Base-by-base conservation (phyloP, 2,888 invertebrate genomes). In the Eristalinus aeneus region DNA sequence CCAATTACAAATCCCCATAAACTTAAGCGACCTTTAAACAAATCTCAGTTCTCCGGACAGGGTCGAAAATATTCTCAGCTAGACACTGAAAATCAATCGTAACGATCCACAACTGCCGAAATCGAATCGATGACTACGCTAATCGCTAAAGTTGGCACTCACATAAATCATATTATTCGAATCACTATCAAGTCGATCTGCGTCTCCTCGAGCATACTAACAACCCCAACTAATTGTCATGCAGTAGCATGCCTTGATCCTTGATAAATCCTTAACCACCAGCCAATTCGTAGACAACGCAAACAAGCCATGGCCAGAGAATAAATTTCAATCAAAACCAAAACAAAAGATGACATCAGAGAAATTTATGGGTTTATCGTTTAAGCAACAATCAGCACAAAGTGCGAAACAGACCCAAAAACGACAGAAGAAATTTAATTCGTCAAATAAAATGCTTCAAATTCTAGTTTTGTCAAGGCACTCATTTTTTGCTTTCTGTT, bases 261-360 rank as follows among this genome's bases (percentile, higher is more conserved):
- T 46, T n/a, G 16, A 16, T 12, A 39, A 12, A 39, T 8, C 46
- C 4, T 1, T 32, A 58, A 56, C 0, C 12, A 56, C 22, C 32
- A n/a, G 46, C 4, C 46, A 46, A 39, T 16, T 27, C 31, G 16
- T 34, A 34, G 34, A 22, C 32, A 22, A 20, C 31, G 6, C 27
- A 71, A 71, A 58, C 58, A 5, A 69, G 36, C 69, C 34, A 10
- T 69, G 36, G 58, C 36, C 56, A 36, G 58, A 23, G 34, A 36
- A 69, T 58, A 58, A 68, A 68, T 53, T 68, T 32, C 32, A 32
- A 32, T 20, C 16, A 6, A 65, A 64, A 65, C 22, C 27, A 65
- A 56, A 65, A 64, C 36, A 74, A 27, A 74, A 64, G 36, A 65
- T 65, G 65, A 74, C 65, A 74, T 74, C 74, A 74, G 46, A 46